Conservation (phyloP, 2,888 invertebrate species). For the Oxyteleia sp. region DNA sequence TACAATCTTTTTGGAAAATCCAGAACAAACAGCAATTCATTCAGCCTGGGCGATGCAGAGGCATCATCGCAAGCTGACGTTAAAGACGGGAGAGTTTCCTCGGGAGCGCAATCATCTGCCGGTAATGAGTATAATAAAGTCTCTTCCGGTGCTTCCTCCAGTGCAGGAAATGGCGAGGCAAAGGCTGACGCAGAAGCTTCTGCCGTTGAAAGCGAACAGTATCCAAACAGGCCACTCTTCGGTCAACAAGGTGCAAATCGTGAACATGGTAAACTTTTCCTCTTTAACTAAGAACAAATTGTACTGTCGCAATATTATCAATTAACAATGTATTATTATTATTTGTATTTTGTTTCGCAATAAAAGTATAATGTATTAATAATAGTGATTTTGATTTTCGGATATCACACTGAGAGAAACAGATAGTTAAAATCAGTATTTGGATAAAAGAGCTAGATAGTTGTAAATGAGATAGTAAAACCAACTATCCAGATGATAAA, state of each 20-base stretch:
- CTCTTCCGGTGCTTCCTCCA: constrained; percentile 75
- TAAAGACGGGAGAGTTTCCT: constrained; percentile 80
- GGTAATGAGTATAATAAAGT: constrained; percentile 77
- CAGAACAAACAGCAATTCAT: constrained; percentile 76
- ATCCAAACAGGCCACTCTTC: constrained; percentile 25
- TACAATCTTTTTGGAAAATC: constrained; percentile 79
- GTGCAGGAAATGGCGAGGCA: constrained; percentile 68
- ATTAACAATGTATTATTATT: too few species aligned
- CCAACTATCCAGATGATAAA: too few species aligned
- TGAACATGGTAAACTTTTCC: too few species aligned
- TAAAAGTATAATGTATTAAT: too few species aligned
- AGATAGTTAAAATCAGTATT: too few species aligned
- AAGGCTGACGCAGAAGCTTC: constrained; percentile 56
- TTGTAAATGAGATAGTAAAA: too few species aligned
- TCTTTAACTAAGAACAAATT: too few species aligned
- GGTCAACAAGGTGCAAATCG: constrained; percentile 31
- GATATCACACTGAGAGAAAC: too few species aligned
- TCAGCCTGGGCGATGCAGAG: constrained; percentile 78
- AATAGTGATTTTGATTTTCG: too few species aligned
- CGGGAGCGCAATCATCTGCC: constrained; percentile 80
- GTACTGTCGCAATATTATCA: too few species aligned
- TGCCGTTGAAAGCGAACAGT: constrained; percentile 41
- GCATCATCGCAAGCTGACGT: constrained; percentile 81
- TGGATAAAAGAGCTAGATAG: too few species aligned
- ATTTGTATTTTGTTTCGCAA: too few species aligned